phyloP scores from a whole-genome alignment of 2,888 invertebrate genomes.

The Clusia tigrina region DNA sequence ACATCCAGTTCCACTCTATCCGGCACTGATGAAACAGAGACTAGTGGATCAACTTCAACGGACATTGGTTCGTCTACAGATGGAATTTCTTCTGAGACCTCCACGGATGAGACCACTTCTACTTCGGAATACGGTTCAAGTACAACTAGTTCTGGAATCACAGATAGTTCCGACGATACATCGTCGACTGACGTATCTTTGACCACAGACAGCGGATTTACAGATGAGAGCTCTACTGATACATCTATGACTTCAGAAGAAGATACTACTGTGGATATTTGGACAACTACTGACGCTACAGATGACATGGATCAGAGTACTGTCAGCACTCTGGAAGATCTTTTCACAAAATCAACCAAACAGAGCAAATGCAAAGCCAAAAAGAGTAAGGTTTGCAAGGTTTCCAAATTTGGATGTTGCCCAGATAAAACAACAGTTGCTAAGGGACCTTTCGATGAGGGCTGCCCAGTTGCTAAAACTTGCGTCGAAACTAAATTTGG shows the following conservation, averaged over 20 bases:
- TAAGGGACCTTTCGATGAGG: conserved; percentile 82
- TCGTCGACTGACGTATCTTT: conserved; percentile 5
- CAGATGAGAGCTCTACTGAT: conserved; percentile 38
- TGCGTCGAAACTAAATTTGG: conserved; percentile 79
- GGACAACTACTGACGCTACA: conserved; percentile 54
- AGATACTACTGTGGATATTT: conserved; percentile 57
- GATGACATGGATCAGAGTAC: conserved; percentile 66
- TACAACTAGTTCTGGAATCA: conserved; percentile 24
- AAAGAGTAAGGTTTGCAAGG: conserved; percentile 67
- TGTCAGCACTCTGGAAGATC: conserved; percentile 67
- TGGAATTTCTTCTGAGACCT: neutral
- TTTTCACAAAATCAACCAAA: conserved; percentile 65
- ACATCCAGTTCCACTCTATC: conserved; percentile 32
- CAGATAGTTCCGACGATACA: conserved; percentile 25
- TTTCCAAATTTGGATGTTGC: conserved; percentile 82
- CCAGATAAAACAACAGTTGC: conserved; percentile 80
- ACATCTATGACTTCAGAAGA: conserved; percentile 46
- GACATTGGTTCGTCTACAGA: neutral
- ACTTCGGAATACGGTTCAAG: conserved; percentile 18
- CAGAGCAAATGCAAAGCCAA: conserved; percentile 69
- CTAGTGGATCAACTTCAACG: conserved; percentile 16
- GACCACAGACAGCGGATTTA: neutral
- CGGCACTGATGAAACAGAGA: conserved; percentile 2
- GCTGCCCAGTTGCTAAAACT: conserved; percentile 76
- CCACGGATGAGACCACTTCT: conserved; percentile 23